These are phyloP conservation scores for Apocrypta bakeri DNA, from an alignment of 1,140 invertebrate species.

Conservation along the genomic window DNA sequence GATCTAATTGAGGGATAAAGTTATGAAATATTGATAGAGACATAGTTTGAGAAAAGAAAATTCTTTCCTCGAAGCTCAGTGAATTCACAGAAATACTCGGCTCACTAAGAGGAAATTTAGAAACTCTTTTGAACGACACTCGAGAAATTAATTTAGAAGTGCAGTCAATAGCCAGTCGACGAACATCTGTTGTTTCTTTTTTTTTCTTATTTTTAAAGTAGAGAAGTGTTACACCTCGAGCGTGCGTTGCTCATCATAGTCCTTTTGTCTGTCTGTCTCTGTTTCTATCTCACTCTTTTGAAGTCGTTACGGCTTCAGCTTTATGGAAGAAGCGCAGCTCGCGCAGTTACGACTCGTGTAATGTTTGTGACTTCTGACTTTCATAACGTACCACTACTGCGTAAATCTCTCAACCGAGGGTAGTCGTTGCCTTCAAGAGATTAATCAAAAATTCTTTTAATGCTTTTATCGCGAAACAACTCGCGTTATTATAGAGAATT, in stretches of 20 bases:
- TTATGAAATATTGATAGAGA: background rate
- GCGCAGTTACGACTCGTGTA: background rate
- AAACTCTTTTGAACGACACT: background rate
- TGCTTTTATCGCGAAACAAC: too few species aligned
- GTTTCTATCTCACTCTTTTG: too few species aligned
- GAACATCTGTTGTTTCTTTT: background rate
- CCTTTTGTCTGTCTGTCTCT: too few species aligned
- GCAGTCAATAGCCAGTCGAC: background rate
- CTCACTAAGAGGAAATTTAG: too few species aligned
- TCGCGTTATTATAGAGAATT: background rate
- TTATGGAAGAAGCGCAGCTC: background rate
- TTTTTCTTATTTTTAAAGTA: slow-evolving; percentile 9
- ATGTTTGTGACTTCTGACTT: background rate
- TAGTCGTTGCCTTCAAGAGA: too few species aligned
- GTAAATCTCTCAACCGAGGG: background rate
- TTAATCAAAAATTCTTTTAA: too few species aligned
- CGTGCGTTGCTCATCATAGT: background rate
- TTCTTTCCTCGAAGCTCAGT: too few species aligned
- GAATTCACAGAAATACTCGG: background rate
- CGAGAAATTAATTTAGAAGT: background rate
- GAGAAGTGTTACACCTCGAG: slow-evolving; percentile 31
- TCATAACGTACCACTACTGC: background rate
- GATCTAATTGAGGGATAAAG: background rate
- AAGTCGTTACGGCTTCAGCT: too few species aligned
- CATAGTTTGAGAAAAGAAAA: too few species aligned